Base-by-base conservation (phyloP, 2,888 invertebrate species). In the Hydrotaea cyrtoneurina region DNA sequence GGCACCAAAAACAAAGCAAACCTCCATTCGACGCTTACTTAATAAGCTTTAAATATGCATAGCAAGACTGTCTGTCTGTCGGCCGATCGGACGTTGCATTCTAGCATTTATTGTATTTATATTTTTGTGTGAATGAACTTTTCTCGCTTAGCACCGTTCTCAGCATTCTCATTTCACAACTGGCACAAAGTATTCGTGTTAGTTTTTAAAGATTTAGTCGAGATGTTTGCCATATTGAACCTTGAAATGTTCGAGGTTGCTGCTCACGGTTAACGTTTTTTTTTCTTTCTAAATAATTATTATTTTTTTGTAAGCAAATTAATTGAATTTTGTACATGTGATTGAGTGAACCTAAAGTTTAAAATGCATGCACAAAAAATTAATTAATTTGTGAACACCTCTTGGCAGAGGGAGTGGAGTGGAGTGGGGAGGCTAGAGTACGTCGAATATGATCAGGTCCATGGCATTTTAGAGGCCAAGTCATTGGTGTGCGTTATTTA, bases 171-270 rank as follows among this genome's bases (percentile, higher is more conserved):
- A 2, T 21, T 23, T 1, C 23, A 8, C 8, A 55, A 55, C 21
- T 55, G 10, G 21, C 21, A 21, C n/a, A 50, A n/a, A 50, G 3
- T 19, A 10, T 13, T 39, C 21, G 15, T 69, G 21, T 46, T 46
- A 46, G 23, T 69, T 69, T 15, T 43, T 69, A 46, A 46, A 21
- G 46, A 43, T 69, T 19, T 43, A 69, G 46, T 5, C 43, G 46
- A 69, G 69, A 43, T 31, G 62, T 26, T 62, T 26, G 62, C 21
- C 21, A 39, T 66, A 43, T 31, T 55, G 71, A 26, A 80, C 80
- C 76, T 80, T 80, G 76, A 80, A 43, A 8, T 55, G 36, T 72
- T 62, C 71, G 71, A 72, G 53, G 53, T 76, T 80, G 46, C 46
- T 43, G 69, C 43, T 69, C 69, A 69, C 23, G 69, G 69, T 19